Conservation (phyloP, 1,140 invertebrate genomes). For the Brachystomella parvula region DNA sequence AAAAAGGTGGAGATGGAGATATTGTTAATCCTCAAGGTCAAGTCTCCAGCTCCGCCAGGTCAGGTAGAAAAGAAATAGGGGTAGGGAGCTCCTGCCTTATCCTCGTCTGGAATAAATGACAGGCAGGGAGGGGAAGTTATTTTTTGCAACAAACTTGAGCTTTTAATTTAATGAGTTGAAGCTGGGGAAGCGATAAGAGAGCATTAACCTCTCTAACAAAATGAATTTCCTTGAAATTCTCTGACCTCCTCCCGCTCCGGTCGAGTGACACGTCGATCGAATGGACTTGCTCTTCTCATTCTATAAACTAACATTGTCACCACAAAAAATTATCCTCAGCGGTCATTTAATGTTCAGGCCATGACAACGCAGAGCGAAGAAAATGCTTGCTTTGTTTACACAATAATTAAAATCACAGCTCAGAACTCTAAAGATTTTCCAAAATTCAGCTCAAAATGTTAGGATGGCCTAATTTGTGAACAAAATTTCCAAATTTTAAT, state of each 20-base stretch:
- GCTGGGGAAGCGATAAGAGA: background rate
- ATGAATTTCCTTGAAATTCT: background rate
- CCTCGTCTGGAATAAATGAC: too few relatives aligned
- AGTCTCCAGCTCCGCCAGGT: too few relatives aligned
- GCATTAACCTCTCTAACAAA: background rate
- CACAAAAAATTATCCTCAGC: background rate
- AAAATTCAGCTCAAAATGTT: background rate
- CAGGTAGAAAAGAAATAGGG: too few relatives aligned
- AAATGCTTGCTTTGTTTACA: background rate
- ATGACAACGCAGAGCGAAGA: background rate
- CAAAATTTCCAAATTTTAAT: slow-evolving; percentile 2
- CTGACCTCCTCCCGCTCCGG: background rate
- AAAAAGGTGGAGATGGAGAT: too few relatives aligned
- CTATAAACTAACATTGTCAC: background rate
- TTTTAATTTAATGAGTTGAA: too few relatives aligned
- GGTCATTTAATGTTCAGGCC: background rate
- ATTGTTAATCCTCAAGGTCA: too few relatives aligned
- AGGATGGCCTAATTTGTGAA: background rate
- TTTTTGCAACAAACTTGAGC: too few relatives aligned
- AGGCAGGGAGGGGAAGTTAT: too few relatives aligned
- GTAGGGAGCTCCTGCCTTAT: too few relatives aligned
- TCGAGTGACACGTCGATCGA: background rate
- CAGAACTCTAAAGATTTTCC: background rate
- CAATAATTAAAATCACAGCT: too few relatives aligned
- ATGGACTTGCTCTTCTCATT: background rate